phyloP scores from a whole-genome alignment of 2,113 vertebrate genomes.

The Scortum barcoo region DNA sequence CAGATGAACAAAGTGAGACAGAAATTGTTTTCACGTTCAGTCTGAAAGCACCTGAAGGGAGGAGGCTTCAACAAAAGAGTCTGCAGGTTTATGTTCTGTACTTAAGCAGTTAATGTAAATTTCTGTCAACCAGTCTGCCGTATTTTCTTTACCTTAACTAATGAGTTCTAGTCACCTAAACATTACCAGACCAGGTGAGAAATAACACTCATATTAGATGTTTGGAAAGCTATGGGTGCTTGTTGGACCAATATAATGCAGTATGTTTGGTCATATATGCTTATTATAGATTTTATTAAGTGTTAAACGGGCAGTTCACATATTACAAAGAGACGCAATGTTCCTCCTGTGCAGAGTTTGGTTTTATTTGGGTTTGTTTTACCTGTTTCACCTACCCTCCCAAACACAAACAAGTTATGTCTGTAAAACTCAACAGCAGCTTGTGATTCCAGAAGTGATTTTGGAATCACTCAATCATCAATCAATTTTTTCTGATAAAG shows the following conservation, averaged over 20 bases:
- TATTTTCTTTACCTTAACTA: no score
- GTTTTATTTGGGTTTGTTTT: background rate
- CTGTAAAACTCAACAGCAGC: conserved; percentile 17
- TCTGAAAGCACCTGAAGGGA: background rate
- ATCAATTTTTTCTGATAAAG: conserved; percentile 4
- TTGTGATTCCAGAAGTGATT: conserved; percentile 4
- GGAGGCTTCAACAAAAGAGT: background rate
- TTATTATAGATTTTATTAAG: no score
- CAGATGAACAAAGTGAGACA: no score
- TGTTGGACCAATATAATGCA: background rate
- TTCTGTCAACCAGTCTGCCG: no score
- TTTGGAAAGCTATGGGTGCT: background rate
- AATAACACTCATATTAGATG: background rate
- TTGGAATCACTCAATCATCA: no score
- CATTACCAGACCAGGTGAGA: background rate
- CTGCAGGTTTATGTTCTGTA: background rate
- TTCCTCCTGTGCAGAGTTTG: background rate
- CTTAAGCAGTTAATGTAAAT: no score
- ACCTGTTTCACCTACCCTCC: no score
- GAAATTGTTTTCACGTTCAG: no score
- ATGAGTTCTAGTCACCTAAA: no score
- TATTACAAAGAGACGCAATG: no score
- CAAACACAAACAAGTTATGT: conserved; percentile 7
- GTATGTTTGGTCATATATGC: no score
- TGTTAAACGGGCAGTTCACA: no score